Conservation (phyloP, 2,888 invertebrate species). For the Hydriomena furcata region DNA sequence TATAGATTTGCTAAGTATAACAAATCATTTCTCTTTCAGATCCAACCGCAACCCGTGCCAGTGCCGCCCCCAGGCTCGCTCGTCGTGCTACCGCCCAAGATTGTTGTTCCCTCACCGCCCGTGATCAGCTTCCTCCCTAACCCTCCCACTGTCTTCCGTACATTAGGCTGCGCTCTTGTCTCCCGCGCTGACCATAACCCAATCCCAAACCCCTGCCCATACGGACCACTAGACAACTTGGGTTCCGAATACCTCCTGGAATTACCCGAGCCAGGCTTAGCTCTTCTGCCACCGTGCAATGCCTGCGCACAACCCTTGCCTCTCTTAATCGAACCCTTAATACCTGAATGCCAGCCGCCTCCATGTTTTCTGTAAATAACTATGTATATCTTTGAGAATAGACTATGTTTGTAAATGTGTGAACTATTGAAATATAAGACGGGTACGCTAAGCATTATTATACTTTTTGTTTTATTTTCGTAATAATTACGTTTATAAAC, state of each 20-base stretch:
- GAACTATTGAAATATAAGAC: slow-evolving; percentile 59
- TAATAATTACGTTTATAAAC: no score
- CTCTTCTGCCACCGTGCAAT: no score
- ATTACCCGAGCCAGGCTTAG: no score
- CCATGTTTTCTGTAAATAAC: slow-evolving; percentile 17
- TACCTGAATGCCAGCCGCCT: slow-evolving; percentile 7
- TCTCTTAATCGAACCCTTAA: neutral
- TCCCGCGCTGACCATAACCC: slow-evolving; percentile 5
- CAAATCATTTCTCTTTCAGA: slow-evolving; percentile 41
- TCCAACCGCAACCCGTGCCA: slow-evolving; percentile 53
- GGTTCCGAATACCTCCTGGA: no score
- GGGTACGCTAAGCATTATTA: slow-evolving; percentile 45
- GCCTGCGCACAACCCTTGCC: neutral
- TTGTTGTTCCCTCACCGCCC: slow-evolving; percentile 59
- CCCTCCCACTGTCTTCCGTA: slow-evolving; percentile 52
- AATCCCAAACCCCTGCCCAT: no score
- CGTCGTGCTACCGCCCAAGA: slow-evolving; percentile 57
- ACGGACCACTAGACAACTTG: no score
- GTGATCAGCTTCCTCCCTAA: slow-evolving; percentile 62
- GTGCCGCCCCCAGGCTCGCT: slow-evolving; percentile 52
- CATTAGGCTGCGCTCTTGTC: slow-evolving; percentile 48
- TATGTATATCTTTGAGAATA: slow-evolving; percentile 34
- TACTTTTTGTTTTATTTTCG: slow-evolving; percentile 33
- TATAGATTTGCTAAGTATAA: no score
- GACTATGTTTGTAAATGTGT: slow-evolving; percentile 59